phyloP scores from a whole-genome alignment of 2,888 invertebrate genomes.

The Strigamia crassipes region DNA sequence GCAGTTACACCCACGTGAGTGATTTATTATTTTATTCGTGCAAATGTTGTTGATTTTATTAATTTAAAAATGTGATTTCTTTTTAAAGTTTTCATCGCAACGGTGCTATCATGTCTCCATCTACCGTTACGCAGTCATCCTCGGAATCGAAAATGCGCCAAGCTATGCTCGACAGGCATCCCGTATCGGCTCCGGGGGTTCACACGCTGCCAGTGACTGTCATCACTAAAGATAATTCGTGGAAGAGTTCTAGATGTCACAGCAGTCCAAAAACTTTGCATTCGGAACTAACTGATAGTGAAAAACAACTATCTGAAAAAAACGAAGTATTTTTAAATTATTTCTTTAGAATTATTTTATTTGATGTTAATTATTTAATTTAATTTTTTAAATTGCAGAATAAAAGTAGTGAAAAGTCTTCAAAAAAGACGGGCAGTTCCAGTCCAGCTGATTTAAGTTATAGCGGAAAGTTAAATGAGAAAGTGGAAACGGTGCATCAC shows the following conservation, averaged over 20 bases:
- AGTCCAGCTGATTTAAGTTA: background rate
- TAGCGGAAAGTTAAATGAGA: background rate
- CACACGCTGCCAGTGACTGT: background rate
- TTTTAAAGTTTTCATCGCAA: slow-evolving; percentile 18
- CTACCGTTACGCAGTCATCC: background rate
- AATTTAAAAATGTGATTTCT: background rate
- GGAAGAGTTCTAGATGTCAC: background rate
- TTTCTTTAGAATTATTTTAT: background rate
- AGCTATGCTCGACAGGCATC: background rate
- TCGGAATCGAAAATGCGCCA: slow-evolving; percentile 18
- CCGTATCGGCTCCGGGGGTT: background rate
- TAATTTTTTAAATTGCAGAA: background rate
- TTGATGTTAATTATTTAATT: background rate
- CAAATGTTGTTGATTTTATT: background rate
- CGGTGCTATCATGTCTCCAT: slow-evolving; percentile 1
- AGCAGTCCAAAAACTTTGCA: background rate
- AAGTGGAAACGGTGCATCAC: background rate
- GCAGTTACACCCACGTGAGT: background rate
- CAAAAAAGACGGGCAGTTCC: background rate
- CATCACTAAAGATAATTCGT: background rate
- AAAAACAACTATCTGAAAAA: background rate
- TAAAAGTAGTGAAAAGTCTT: background rate
- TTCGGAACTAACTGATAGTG: background rate
- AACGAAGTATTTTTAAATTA: slow-evolving; percentile 4
- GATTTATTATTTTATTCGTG: background rate